phyloP scores from a whole-genome alignment of 2,888 invertebrate species.

The Calliopum simillimum region DNA sequence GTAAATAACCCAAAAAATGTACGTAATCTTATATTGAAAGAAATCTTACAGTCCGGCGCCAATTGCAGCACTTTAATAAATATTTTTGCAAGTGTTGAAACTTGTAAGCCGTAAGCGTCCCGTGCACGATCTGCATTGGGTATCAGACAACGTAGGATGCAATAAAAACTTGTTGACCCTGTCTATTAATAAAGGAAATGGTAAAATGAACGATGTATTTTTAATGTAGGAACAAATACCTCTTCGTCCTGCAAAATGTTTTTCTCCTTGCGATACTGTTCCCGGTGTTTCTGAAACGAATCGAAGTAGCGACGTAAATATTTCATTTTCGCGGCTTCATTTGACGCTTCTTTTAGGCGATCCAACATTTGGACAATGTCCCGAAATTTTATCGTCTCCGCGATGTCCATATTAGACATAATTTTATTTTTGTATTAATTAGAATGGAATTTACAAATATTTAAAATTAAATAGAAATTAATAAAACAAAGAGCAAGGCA shows the following conservation, averaged over 20 bases:
- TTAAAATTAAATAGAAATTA: conserved; percentile 27
- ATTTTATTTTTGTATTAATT: conserved; percentile 1
- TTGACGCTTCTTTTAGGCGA: conserved; percentile 53
- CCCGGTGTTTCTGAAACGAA: conserved; percentile 58
- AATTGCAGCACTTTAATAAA: conserved; percentile 83
- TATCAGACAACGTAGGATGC: conserved; percentile 81
- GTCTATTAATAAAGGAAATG: conserved; percentile 59
- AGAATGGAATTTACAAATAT: conserved; percentile 5
- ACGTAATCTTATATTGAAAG: background rate
- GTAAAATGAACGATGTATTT: background rate
- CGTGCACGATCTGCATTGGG: conserved; percentile 84
- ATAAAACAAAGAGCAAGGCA: background rate
- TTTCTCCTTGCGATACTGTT: conserved; percentile 50
- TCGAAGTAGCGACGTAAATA: conserved; percentile 58
- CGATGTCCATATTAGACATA: conserved; percentile 53
- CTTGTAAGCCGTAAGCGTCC: conserved; percentile 85
- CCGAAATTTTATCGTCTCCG: conserved; percentile 58
- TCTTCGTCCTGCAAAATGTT: conserved; percentile 41
- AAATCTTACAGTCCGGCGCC: conserved; percentile 71
- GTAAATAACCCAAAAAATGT: background rate
- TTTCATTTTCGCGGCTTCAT: conserved; percentile 52
- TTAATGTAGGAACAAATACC: conserved; percentile 23
- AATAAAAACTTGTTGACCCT: conserved; percentile 73
- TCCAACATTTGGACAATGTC: conserved; percentile 62
- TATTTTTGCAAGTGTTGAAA: conserved; percentile 76